Evolutionary conservation across 2,113 vertebrate species (phyloP).

Genomic region (Myotis brandtii): DNA sequence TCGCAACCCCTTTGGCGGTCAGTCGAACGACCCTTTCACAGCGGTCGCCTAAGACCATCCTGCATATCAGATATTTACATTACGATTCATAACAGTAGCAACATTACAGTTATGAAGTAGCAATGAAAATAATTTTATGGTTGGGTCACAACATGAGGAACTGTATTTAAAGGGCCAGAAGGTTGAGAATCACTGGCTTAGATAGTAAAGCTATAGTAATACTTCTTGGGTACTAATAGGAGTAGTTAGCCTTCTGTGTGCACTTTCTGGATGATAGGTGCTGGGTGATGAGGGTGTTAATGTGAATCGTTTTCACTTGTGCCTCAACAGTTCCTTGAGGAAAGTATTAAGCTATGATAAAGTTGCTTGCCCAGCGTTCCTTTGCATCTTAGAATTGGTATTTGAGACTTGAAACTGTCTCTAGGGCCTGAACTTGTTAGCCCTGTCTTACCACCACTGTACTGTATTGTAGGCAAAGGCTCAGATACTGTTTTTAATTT

Average conservation of each 20-base stretch:
- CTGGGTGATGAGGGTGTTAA: not conserved
- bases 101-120: too few relatives aligned
- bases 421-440: not conserved
- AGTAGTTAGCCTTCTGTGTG: not conserved
- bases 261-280: not conserved
- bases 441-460: not conserved
- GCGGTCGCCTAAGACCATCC: too few relatives aligned
- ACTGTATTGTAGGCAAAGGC: accelerated
- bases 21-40: too few relatives aligned
- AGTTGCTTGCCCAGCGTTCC: not conserved
- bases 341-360: not conserved
- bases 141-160: too few relatives aligned
- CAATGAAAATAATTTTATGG: too few relatives aligned
- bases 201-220: not conserved
- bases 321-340: not conserved
- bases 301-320: not conserved
- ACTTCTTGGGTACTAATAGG: not conserved
- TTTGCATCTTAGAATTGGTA: not conserved
- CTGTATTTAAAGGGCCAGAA: too few relatives aligned
- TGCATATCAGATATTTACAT: too few relatives aligned
- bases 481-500: not conserved
- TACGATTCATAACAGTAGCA: too few relatives aligned
- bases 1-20: too few relatives aligned
- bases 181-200: not conserved
- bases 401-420: not conserved